A percentile compares a stretch with the other conserved stretches of the same genome.
Evolutionary conservation across 30 jellyfish, hydroid and myxozoan species (phyloP).

Genomic region (Clytia hemisphaerica): DNA sequence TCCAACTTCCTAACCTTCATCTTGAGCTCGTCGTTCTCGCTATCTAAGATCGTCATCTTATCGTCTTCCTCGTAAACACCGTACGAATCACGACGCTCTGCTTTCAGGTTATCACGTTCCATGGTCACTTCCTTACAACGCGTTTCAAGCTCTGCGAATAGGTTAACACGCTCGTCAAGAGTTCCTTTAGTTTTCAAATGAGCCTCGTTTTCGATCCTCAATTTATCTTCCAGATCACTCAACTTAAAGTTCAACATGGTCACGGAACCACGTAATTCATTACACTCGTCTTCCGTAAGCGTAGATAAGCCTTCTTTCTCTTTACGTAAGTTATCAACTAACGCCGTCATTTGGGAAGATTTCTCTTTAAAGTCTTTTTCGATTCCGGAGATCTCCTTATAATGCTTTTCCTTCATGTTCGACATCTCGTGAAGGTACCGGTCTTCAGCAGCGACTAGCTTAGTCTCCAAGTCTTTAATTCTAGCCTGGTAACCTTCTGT

Average conservation of each 20-base stretch:
- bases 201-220: not conserved
- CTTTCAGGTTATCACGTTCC: constrained; percentile 30
- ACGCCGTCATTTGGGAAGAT: constrained; percentile 32
- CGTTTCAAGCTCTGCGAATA: constrained; percentile 20
- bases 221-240: constrained; percentile 5
- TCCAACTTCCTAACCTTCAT: constrained; percentile 15
- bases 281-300: constrained; percentile 6
- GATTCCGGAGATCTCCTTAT: constrained; percentile 23
- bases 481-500: constrained; percentile 21
- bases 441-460: constrained; percentile 67
- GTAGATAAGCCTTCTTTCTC: not conserved
- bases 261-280: not conserved
- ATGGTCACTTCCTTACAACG: constrained; percentile 24
- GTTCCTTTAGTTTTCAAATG: constrained; percentile 20
- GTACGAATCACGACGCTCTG: not conserved
- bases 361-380: not conserved
- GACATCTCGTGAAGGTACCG: constrained; percentile 39
- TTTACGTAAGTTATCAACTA: not conserved
- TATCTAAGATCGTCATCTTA: not conserved
- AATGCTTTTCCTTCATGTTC: constrained; percentile 55
- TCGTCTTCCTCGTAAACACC: constrained; percentile 12
- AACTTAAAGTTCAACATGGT: constrained; percentile 5
- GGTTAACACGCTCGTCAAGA: constrained; percentile 28
- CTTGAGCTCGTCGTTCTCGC: constrained; percentile 14
- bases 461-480: constrained; percentile 40